Percentiles rank a stretch among this genome's conserved stretches.
Conservation (phyloP, 2,888 invertebrate species). For the Euproctis similis region DNA sequence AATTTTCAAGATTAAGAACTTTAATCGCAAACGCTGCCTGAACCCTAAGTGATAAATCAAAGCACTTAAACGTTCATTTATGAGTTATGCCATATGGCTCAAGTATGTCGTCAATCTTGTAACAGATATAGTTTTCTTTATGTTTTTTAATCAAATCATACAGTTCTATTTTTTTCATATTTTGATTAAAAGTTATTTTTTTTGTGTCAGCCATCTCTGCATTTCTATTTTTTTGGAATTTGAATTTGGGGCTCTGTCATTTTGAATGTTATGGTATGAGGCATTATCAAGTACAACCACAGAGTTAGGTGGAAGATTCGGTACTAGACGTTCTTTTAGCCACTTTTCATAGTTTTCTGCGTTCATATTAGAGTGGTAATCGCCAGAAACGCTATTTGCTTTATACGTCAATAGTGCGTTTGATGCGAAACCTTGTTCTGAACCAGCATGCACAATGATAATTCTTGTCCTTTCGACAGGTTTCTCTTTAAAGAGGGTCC, state of each 20-base stretch:
- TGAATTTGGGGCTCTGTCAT: constrained; percentile 11
- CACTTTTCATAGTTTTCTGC: constrained; percentile 20
- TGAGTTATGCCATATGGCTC: too few species aligned
- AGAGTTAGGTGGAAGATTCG: constrained; percentile 14
- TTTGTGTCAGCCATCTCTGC: constrained; percentile 16
- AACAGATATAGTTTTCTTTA: too few species aligned
- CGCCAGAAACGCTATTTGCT: constrained; percentile 14
- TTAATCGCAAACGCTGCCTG: too few species aligned
- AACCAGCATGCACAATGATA: constrained; percentile 22
- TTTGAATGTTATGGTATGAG: constrained; percentile 11
- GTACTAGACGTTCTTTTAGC: constrained; percentile 21
- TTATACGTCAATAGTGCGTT: constrained; percentile 21
- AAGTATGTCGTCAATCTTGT: too few species aligned
- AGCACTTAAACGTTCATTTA: too few species aligned
- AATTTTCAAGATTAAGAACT: too few species aligned
- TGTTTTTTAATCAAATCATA: constrained; percentile 13
- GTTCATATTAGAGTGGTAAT: constrained; percentile 20
- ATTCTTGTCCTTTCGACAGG: constrained; percentile 13
- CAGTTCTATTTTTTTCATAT: constrained; percentile 5
- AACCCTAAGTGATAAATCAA: too few species aligned
- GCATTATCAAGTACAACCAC: constrained; percentile 19
- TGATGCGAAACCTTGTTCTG: constrained; percentile 17
- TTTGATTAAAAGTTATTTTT: constrained; percentile 3
- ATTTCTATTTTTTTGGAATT: constrained; percentile 10
- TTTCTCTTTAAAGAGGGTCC: constrained; percentile 9